phyloP scores from a whole-genome alignment of 2,888 invertebrate species.

The Incurvaria masculella region DNA sequence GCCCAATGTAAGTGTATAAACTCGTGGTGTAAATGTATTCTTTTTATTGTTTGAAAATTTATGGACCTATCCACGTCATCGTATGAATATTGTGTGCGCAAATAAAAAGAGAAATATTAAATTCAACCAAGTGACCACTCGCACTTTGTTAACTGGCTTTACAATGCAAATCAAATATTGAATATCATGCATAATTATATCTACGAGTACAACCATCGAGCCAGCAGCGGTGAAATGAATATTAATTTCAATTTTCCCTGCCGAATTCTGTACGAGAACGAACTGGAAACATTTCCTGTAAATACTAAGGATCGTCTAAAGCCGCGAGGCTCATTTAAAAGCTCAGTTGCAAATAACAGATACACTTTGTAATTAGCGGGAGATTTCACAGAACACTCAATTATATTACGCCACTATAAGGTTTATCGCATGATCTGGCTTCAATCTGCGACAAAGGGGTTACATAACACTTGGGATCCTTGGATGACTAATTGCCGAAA shows the following conservation, averaged over 20 bases:
- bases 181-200: not conserved
- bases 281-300: not conserved
- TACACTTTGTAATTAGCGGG: not conserved
- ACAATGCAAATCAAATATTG: not conserved
- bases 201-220: not conserved
- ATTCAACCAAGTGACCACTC: not conserved
- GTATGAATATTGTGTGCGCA: too few relatives aligned
- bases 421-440: constrained; percentile 31
- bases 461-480: constrained; percentile 29
- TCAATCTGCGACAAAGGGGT: constrained; percentile 33
- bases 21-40: too few relatives aligned
- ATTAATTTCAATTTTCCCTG: not conserved
- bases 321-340: too few relatives aligned
- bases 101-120: too few relatives aligned
- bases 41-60: too few relatives aligned
- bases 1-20: too few relatives aligned
- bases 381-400: constrained; percentile 5
- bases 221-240: not conserved
- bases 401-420: constrained; percentile 27
- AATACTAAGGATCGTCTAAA: too few relatives aligned
- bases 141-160: not conserved
- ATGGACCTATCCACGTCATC: too few relatives aligned
- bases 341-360: too few relatives aligned
- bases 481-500: constrained; percentile 6
- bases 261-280: not conserved